Conservation (phyloP, 1,140 invertebrate species). For the Oryctes rhinoceros region DNA sequence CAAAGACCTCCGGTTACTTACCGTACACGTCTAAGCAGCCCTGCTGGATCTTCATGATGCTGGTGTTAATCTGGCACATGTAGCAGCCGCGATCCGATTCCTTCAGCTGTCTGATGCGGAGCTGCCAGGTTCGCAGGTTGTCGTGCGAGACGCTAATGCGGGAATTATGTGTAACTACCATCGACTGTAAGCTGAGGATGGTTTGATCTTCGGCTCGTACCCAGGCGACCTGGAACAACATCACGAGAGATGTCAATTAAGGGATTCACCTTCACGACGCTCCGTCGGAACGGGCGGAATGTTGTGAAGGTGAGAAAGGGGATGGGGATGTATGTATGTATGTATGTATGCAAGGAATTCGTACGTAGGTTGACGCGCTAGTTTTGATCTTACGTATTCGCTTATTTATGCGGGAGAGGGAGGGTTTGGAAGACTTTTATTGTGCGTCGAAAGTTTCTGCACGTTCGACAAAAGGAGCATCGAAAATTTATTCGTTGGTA, state of each 20-base stretch:
- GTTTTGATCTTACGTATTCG: background rate
- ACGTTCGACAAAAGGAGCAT: too few species aligned
- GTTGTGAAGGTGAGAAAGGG: background rate
- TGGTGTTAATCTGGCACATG: slow-evolving; percentile 77
- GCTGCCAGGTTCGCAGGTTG: slow-evolving; percentile 69
- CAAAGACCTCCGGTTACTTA: slow-evolving; percentile 60
- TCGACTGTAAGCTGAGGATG: slow-evolving; percentile 68
- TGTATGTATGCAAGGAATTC: background rate
- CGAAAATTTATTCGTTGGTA: too few species aligned
- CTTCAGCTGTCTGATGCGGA: slow-evolving; percentile 71
- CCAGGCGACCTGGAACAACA: slow-evolving; percentile 62
- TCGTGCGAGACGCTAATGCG: slow-evolving; percentile 65
- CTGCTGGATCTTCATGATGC: slow-evolving; percentile 72
- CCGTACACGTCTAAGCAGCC: slow-evolving; percentile 78
- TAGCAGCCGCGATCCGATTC: slow-evolving; percentile 71
- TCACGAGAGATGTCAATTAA: slow-evolving; percentile 34
- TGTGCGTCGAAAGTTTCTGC: too few species aligned
- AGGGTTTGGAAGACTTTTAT: background rate
- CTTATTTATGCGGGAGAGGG: too few species aligned
- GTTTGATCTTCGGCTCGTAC: slow-evolving; percentile 70
- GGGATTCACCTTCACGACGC: too few species aligned
- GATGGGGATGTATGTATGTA: too few species aligned
- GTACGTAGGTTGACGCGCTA: background rate
- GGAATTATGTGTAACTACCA: slow-evolving; percentile 68
- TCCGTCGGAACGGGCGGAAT: background rate